Evolutionary conservation across 2,797 vertebrate genomes (phyloP).

Genomic region (Channallabes apus): DNA sequence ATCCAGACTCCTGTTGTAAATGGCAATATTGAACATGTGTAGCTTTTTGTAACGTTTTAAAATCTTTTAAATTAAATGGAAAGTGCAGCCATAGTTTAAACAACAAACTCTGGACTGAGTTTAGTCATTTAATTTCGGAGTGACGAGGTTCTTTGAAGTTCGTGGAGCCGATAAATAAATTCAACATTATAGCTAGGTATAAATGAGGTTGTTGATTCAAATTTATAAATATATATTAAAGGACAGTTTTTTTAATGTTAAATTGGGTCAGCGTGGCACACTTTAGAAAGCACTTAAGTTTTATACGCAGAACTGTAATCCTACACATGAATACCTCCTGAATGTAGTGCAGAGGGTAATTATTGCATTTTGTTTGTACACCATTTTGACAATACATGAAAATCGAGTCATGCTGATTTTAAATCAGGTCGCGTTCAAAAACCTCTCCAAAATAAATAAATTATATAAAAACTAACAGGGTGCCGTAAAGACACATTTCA

Average conservation of each 20-base stretch:
- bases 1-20: not conserved
- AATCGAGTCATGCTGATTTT: not conserved
- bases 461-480: not conserved
- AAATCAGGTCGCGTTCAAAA: not conserved
- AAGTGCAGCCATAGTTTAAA: not conserved
- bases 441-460: not conserved
- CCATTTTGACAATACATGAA: not conserved
- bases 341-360: not conserved
- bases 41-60: not conserved
- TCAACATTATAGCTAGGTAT: no score
- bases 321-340: not conserved
- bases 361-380: not conserved
- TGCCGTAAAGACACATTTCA: constrained; percentile 31
- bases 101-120: no score
- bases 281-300: constrained; percentile 3
- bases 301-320: not conserved
- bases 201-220: not conserved
- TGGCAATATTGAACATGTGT: not conserved
- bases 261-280: not conserved
- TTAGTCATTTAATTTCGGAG: not conserved
- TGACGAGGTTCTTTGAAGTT: not conserved
- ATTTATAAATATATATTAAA: no score
- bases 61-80: not conserved
- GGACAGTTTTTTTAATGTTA: no score
- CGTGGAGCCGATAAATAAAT: not conserved